These are phyloP conservation scores for Thaumetopoea pityocampa DNA, from an alignment of 1,140 invertebrate genomes.

Conservation along the genomic window DNA sequence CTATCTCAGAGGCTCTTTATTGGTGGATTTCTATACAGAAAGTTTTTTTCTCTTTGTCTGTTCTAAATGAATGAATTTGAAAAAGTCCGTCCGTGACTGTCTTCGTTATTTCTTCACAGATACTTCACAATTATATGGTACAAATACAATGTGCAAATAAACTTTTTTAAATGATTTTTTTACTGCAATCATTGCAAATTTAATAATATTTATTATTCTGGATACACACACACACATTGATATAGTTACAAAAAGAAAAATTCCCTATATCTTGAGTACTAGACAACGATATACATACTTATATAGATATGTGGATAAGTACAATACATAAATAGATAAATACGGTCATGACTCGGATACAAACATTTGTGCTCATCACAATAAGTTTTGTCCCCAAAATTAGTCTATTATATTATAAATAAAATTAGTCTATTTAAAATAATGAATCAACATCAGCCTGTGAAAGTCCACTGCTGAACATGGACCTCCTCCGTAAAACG, in stretches of 20 bases:
- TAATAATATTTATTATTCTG: too few relatives aligned
- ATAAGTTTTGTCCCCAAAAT: constrained; percentile 5
- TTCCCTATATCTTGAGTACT: too few relatives aligned
- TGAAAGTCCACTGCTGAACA: too few relatives aligned
- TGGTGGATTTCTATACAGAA: constrained; percentile 12
- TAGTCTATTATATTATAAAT: constrained; percentile 13
- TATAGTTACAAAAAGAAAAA: too few relatives aligned
- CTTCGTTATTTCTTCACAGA: constrained; percentile 7
- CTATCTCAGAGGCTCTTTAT: constrained; percentile 14
- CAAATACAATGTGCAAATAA: too few relatives aligned
- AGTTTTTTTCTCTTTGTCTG: too few relatives aligned
- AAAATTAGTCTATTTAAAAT: constrained; percentile 7
- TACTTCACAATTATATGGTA: too few relatives aligned
- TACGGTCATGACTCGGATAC: not conserved
- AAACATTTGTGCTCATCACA: not conserved
- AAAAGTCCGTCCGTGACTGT: not conserved
- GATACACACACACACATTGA: too few relatives aligned
- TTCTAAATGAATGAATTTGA: constrained; percentile 3
- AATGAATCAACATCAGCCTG: constrained; percentile 7
- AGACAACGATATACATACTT: too few relatives aligned
- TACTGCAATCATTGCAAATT: constrained; percentile 1
- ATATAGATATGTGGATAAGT: too few relatives aligned
- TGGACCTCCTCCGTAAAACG: too few relatives aligned
- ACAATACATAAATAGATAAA: too few relatives aligned
- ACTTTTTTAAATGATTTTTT: not conserved